Percentiles rank a stretch among this genome's conserved stretches.
Conservation (phyloP, 1,140 invertebrate species). For the Drosophila arawakana region DNA sequence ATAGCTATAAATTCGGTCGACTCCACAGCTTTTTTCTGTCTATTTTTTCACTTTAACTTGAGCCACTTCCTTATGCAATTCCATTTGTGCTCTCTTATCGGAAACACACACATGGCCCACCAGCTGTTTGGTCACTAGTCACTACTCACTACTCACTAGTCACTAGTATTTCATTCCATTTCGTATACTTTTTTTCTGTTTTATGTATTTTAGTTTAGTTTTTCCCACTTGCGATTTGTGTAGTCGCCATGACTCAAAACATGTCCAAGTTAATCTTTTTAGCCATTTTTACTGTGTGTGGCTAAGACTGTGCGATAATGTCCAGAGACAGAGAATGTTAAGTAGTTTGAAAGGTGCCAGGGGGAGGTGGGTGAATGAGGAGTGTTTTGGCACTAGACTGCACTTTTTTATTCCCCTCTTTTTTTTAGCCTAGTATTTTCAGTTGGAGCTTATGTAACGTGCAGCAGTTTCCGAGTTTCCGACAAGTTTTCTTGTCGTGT, state of each 20-base stretch:
- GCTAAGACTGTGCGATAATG: neutral
- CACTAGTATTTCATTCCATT: neutral
- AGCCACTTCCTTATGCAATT: conserved; percentile 30
- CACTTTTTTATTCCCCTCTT: conserved; percentile 1
- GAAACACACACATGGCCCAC: conserved; percentile 30
- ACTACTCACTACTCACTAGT: neutral
- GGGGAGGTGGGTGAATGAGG: neutral
- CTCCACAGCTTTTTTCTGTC: neutral
- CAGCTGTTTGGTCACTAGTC: conserved; percentile 1
- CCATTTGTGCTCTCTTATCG: conserved; percentile 21
- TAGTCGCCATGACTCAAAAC: conserved; percentile 28
- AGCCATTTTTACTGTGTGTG: conserved; percentile 34
- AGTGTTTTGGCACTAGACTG: conserved; percentile 6
- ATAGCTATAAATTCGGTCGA: too few relatives aligned
- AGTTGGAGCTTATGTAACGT: conserved; percentile 18
- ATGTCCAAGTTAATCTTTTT: conserved; percentile 44
- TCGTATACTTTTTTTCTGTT: neutral
- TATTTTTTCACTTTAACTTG: neutral
- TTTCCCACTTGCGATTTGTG: conserved; percentile 23
- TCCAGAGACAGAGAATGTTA: neutral
- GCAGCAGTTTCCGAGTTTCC: conserved; percentile 7
- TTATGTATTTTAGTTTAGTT: conserved; percentile 25
- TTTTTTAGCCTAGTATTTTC: too few relatives aligned
- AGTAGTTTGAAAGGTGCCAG: neutral
- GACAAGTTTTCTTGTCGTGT: conserved; percentile 5